These are phyloP conservation scores for Liopterus haemorrhoidalis DNA, from an alignment of 2,888 invertebrate species.

Conservation along the genomic window DNA sequence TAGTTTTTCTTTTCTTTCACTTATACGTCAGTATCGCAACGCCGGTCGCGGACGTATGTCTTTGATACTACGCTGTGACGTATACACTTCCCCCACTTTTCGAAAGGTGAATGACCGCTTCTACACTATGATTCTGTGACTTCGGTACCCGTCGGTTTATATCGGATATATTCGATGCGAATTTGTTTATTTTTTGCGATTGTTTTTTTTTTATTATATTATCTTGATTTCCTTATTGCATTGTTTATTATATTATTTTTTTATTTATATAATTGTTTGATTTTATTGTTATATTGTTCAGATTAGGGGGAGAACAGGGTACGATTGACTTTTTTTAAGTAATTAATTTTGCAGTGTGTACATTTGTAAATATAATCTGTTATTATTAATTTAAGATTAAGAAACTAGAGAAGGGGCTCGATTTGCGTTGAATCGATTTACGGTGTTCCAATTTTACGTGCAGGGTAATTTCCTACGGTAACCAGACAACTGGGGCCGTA, in stretches of 20 bases:
- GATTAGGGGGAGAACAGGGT: too few relatives aligned
- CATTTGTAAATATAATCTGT: conserved; percentile 44
- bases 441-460: too few relatives aligned
- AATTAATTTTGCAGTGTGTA: conserved; percentile 26
- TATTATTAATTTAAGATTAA: conserved; percentile 40
- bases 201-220: background rate
- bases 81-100: conserved; percentile 41
- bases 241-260: too few relatives aligned
- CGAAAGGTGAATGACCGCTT: conserved; percentile 42
- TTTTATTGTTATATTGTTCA: too few relatives aligned
- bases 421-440: conserved; percentile 31
- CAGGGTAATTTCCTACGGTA: too few relatives aligned
- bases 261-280: too few relatives aligned
- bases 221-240: background rate
- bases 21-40: conserved; percentile 33
- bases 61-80: conserved; percentile 40
- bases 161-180: conserved; percentile 35
- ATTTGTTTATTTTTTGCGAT: conserved; percentile 19
- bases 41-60: conserved; percentile 38
- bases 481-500: too few relatives aligned
- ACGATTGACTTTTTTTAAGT: conserved; percentile 9
- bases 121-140: conserved; percentile 39
- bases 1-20: conserved; percentile 15
- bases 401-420: conserved; percentile 35
- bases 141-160: conserved; percentile 31